Evolutionary conservation across 2,113 vertebrate species (phyloP).

Genomic region (Rhinichthys klamathensis): DNA sequence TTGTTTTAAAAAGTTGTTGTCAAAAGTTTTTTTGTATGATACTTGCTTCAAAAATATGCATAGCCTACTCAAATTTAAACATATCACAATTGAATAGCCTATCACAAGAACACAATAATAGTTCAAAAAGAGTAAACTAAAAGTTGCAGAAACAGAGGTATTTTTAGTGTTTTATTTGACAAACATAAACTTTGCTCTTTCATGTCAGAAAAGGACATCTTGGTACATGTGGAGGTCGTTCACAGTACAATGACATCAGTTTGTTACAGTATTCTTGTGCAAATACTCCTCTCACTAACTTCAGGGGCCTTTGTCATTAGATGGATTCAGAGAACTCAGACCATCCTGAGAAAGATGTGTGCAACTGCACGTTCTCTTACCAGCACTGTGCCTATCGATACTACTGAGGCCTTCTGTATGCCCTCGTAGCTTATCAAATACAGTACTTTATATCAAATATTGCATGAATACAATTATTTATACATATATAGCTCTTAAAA

Average conservation of each 20-base stretch:
- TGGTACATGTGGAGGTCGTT: background rate
- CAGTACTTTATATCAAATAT: constrained; percentile 38
- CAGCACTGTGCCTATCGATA: background rate
- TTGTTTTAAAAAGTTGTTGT: no score
- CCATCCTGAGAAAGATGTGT: background rate
- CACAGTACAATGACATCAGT: constrained; percentile 50
- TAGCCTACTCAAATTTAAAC: background rate
- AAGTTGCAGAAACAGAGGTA: background rate
- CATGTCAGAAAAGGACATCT: constrained; percentile 4
- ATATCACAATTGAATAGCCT: background rate
- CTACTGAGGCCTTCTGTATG: background rate
- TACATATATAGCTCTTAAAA: background rate
- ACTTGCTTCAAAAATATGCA: background rate
- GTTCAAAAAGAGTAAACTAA: background rate
- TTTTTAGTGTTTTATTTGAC: constrained; percentile 41
- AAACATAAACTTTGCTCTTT: constrained; percentile 17
- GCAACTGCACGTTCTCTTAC: background rate
- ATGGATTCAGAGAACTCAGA: constrained; percentile 1
- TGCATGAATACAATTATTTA: background rate
- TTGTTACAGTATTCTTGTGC: constrained; percentile 54
- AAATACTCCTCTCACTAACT: constrained; percentile 30
- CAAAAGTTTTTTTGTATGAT: no score
- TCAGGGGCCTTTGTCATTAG: background rate
- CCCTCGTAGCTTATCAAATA: background rate
- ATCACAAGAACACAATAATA: background rate